Conservation (phyloP, 37 sponge, comb jelly and placozoan species). For the Ianthella basta region DNA sequence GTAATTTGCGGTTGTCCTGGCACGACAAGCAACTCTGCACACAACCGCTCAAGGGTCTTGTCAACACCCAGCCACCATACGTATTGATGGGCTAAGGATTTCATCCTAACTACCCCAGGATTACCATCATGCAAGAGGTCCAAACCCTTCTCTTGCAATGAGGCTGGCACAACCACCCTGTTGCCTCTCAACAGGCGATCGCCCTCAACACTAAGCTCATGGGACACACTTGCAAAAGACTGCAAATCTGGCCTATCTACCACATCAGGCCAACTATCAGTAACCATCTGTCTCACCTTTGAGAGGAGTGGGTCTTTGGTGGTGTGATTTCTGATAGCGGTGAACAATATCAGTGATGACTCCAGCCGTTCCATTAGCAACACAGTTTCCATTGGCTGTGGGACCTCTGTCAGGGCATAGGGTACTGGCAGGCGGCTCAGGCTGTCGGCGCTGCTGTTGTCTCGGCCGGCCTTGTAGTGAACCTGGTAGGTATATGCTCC, state of each 20-base stretch:
- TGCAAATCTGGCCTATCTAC: not conserved
- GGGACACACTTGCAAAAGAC: not conserved
- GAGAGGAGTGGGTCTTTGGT: conserved; percentile 10
- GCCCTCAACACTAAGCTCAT: not conserved
- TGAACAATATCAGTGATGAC: not conserved
- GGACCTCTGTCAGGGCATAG: not conserved
- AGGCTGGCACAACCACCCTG: conserved; percentile 25
- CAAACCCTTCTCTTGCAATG: conserved; percentile 26
- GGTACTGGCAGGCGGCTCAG: no score
- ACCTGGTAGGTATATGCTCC: no score
- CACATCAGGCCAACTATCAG: not conserved
- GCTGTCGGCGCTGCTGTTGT: no score
- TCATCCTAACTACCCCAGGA: conserved; percentile 25
- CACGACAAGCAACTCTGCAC: not conserved
- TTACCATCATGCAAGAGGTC: conserved; percentile 24
- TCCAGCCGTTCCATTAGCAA: not conserved
- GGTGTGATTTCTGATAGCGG: not conserved
- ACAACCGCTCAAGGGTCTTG: conserved; percentile 12
- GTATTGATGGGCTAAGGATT: conserved; percentile 28
- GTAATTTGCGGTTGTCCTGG: no score
- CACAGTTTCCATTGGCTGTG: not conserved
- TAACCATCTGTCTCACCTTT: conserved; percentile 10
- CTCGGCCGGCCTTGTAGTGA: no score
- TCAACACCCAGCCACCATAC: conserved; percentile 49
- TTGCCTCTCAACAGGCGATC: conserved; percentile 31